Evolutionary conservation across 2,888 invertebrate genomes (phyloP), one percentile per base, ranked within the genome.

Genomic region (Tanytarsus gracilentus): DNA sequence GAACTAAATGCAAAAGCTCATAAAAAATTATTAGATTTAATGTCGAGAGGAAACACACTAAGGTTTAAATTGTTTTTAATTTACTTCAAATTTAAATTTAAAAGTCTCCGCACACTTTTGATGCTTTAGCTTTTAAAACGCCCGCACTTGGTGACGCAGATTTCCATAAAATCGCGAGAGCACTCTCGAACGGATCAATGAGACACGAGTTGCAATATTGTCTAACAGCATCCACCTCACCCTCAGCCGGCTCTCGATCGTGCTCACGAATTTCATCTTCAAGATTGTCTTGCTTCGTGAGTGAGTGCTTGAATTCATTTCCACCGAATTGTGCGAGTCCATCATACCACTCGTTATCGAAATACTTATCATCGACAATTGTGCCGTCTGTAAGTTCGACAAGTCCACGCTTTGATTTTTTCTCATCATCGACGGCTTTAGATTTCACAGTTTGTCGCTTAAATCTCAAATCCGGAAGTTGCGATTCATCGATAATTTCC

Each of bases 171-270:
- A 90, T 78, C 3, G 88, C 78, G 18, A 88, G 75, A 6, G 88
- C 89, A 66, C 87, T 87, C 64, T 82, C 83, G 73, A 90, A 90
- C 0, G 90, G 89, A 68, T 89, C 89, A 1, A 78, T 72, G 18
- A 83, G 78, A 66, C 89, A 90, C 1, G 83, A 84, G 62, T 83
- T 81, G 71, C 90, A 90, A 2, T 88, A 75, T 65, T 83, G 79
- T 84, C 88, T 85, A 1, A 89, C 87, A 8, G 85, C 85, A 65
- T 78, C 83, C 0, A 89, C 89, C 71, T 89, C 89, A 27, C 84
- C 87, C 70, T 89, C 88, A 0, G 89, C 89, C 0, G 88, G 88
- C 66, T 89, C 89, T 40, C 86, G 77, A 66, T 86, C 88, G 62
- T 87, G 85, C 53, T 78, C 77, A 72, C 80, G 75, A 3, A 76